Evolutionary conservation across 2,113 vertebrate species (phyloP).

Genomic region (Carassius gibelio): DNA sequence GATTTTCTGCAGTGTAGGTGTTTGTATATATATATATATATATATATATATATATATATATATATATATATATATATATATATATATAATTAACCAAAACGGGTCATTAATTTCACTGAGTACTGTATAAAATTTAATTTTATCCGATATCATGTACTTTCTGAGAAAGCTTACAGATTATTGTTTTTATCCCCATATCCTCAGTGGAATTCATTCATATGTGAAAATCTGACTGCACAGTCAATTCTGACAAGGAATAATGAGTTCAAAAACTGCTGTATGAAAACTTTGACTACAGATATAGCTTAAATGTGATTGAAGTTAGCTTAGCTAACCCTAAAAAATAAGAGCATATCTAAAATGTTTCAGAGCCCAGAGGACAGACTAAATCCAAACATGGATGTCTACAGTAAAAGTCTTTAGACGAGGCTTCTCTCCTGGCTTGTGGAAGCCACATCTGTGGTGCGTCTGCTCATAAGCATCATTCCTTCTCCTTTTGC

Average conservation of each 20-base stretch:
- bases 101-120: background rate
- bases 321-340: background rate
- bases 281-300: background rate
- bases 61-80: no score
- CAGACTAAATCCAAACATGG: background rate
- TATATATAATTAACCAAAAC: background rate
- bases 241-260: background rate
- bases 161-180: background rate
- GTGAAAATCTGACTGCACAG: background rate
- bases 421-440: constrained; percentile 8
- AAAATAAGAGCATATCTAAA: background rate
- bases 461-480: constrained; percentile 9
- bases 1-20: background rate
- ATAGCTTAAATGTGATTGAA: background rate
- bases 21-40: no score
- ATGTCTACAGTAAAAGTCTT: background rate
- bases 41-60: no score
- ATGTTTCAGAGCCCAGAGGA: background rate
- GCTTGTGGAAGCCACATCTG: constrained; percentile 31
- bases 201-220: background rate
- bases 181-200: background rate
- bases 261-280: background rate
- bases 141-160: background rate
- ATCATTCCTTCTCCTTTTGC: background rate
- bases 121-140: background rate